Evolutionary conservation across 37 sponge, comb jelly and placozoan species (phyloP), one percentile per base, ranked within the genome.

Genomic region (Spongilla lacustris): DNA sequence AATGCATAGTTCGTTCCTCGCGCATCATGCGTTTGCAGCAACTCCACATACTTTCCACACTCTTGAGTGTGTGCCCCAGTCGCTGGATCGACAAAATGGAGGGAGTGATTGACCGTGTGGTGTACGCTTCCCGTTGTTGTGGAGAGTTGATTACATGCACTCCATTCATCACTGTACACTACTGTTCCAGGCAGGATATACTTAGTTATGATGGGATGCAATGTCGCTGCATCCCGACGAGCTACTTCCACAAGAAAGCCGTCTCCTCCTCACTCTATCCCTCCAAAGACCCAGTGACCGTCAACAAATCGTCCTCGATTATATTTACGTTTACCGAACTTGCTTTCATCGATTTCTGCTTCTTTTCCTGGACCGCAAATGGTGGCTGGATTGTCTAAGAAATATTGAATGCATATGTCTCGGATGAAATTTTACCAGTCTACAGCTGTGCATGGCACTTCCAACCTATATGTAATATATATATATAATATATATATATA

Each of bases 211-310:
- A 88, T 75, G 0, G 83, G 89, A 12, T 82, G 77, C 23, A 82
- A 35, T 48, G 89, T 88, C 14, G 83, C 83, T 10, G 89, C 89
- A n/a, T 22, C 31, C 46, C 87, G 69, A 50, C 13, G 14, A 27
- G 70, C 34, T 1, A 86, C 80, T 21, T 33, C 87, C 38, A n/a
- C n/a, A n/a, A n/a, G n/a, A n/a, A 0, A n/a, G n/a, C n/a, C n/a
- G n/a, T n/a, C n/a, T n/a, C 69, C 81, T 76, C 31, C 36, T 30
- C 89, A 26, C 38, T 88, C 83, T 25, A 10, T 69, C 22, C 89
- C 89, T 33, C 89, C 89, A 68, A 88, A 88, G 27, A 88, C 89
- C 89, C 82, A 88, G 66, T 88, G 82, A 19, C 89, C 83, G 4
- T 81, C 82, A 13, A 24, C 5, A 29, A 68, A 50, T 50, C 83